A percentile compares a stretch with the other conserved stretches of the same genome.
phyloP scores from a whole-genome alignment of 2,888 invertebrate genomes.

The Chrysodeixis includens region DNA sequence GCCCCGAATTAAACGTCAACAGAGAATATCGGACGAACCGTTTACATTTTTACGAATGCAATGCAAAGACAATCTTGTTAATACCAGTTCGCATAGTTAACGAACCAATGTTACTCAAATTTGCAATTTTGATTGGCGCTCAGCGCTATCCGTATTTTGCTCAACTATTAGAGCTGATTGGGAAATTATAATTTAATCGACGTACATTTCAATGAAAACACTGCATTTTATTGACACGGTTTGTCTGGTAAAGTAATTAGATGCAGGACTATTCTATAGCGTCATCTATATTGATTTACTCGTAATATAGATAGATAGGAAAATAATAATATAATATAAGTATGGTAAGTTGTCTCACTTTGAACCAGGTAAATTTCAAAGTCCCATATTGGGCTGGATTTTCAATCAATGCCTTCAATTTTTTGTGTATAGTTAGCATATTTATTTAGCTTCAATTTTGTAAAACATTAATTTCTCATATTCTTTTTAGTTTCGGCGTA shows the following conservation, averaged over 20 bases:
- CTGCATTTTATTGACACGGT: constrained; percentile 48
- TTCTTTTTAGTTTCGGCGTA: too few relatives aligned
- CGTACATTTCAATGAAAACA: constrained; percentile 62
- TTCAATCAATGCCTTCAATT: too few relatives aligned
- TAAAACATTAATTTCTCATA: too few relatives aligned
- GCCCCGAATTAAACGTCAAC: constrained; percentile 31
- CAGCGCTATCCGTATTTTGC: constrained; percentile 68
- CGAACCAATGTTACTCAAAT: constrained; percentile 81
- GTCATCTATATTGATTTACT: not conserved
- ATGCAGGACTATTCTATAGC: not conserved
- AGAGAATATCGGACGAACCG: constrained; percentile 55
- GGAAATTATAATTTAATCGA: constrained; percentile 75
- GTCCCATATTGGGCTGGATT: too few relatives aligned
- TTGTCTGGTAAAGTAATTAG: constrained; percentile 47
- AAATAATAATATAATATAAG: too few relatives aligned
- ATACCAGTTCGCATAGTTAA: constrained; percentile 76
- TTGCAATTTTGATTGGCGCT: constrained; percentile 86
- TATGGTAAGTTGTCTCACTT: too few relatives aligned
- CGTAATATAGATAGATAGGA: too few relatives aligned
- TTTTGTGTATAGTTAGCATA: too few relatives aligned
- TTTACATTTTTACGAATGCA: constrained; percentile 62
- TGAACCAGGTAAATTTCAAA: too few relatives aligned
- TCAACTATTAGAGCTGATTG: constrained; percentile 71
- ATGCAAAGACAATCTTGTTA: constrained; percentile 70
- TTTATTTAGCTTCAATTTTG: too few relatives aligned